Evolutionary conservation across 2,888 invertebrate species (phyloP), one percentile per base, ranked within the genome.

Genomic region (Ryuthela nishihirai): DNA sequence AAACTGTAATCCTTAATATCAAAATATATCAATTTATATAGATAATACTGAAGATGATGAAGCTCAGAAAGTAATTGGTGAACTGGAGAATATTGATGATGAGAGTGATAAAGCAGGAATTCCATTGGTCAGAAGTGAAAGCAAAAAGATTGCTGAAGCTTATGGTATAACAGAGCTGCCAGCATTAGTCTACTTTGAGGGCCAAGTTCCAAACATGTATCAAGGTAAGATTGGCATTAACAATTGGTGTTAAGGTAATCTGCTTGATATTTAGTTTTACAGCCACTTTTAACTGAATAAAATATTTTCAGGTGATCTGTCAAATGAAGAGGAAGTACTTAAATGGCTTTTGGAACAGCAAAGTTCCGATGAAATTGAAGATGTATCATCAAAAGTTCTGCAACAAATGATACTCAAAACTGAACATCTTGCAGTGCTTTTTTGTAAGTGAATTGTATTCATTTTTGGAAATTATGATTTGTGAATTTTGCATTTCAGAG

Each of bases 71-170:
- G 90, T 90, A 76, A 86, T 92, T 70, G 90, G 91, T 66, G 90
- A 90, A 70, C 76, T 93, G 58, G 92, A 92, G 74, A 90, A 89
- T 70, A 92, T 93, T 67, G 93, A 93, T 68, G 93, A 93, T 72
- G 93, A 93, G 72, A 77, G 92, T 1, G 92, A 93, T 71, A 92
- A 92, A 76, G 87, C 87, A 56, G 93, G 93, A 44, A 93, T 93
- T 68, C 88, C 92, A 62, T 91, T 93, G 72, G 92, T 93, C 0
- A 92, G 92, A 35, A 93, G 92, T n/a, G 92, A 93, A 76, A 93
- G 94, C 70, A 78, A 81, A 4, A 71, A 74, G 1, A 76, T 90
- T 48, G 90, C 92, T 10, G 88, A 88, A 73, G 90, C 91, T 76
- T 91, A 92, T 72, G 92, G 92, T 68, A 90, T 93, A 72, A 88